Percentiles rank a stretch among this genome's conserved stretches.
phyloP scores from a whole-genome alignment of 2,797 vertebrate genomes.

The Iguana delicatissima region DNA sequence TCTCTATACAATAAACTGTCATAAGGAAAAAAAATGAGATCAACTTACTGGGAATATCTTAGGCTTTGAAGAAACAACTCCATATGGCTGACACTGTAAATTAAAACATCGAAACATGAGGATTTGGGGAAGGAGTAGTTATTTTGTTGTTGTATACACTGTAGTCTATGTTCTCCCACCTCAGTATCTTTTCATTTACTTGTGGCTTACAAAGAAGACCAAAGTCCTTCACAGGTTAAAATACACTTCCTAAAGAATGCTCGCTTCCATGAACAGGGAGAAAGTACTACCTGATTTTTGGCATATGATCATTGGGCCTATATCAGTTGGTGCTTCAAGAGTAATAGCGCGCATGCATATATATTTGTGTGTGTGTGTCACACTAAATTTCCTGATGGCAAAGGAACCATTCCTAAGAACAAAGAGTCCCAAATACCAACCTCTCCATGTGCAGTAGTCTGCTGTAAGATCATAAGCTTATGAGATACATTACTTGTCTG shows the following conservation, averaged over 20 bases:
- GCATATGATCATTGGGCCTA: neutral
- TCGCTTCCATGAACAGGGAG: neutral
- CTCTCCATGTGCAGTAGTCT: neutral
- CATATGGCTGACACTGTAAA: constrained; percentile 84
- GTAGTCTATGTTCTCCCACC: neutral
- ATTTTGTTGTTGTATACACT: neutral
- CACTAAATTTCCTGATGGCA: neutral
- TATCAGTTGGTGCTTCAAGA: neutral
- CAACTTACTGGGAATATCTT: constrained; percentile 90
- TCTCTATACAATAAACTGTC: neutral
- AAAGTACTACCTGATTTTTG: neutral
- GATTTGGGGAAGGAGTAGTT: neutral
- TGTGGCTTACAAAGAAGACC: neutral
- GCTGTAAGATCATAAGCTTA: neutral
- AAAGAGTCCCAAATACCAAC: neutral
- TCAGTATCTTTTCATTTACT: neutral
- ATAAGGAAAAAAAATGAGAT: constrained; percentile 37
- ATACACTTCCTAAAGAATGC: neutral
- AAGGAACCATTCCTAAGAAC: neutral
- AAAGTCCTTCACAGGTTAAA: neutral
- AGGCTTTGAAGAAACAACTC: constrained; percentile 81
- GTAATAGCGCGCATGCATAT: neutral
- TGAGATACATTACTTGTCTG: neutral
- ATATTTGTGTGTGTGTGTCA: too few relatives aligned
- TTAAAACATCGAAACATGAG: constrained; percentile 42